Evolutionary conservation across 2,888 invertebrate genomes (phyloP), one percentile per base, ranked within the genome.

Genomic region (Lepidochrysops patricia): DNA sequence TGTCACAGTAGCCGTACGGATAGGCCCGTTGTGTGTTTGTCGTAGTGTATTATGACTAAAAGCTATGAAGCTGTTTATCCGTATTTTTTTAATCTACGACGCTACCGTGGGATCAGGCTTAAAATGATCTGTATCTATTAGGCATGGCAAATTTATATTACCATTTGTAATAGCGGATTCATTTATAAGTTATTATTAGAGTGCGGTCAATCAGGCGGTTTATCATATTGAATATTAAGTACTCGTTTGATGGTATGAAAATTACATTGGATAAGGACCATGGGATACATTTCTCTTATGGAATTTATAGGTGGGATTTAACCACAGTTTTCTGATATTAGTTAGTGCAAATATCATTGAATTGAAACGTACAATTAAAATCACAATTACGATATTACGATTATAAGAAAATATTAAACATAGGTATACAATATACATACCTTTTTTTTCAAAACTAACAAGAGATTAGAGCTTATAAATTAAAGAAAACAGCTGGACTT

Each of bases 161-260:
- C 13, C 54, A 27, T 54, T 19, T 15, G 19, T 32, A 54, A 54
- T 54, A 13, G 27, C 29, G 12, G 54, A 54, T 54, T 54, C 29
- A 54, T 32, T 54, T 54, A 54, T 15, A 15, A 9, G 54, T 19
- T 7, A 54, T 54, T 54, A 54, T 54, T 54, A 26, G 9, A 15
- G 32, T 19, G 52, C 29, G 54, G 19, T 29, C 27, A 13, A 13
- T 1, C 19, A 15, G 29, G 12, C 4, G n/a, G 25, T 50, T 54
- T 54, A 54, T 54, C 54, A 32, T 54, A 19, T 29, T 54, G 54
- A 54, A 54, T 54, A 54, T 54, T 54, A 54, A 54, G 32, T 54
- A 32, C 32, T 19, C 19, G 54, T 32, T 54, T 54, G 48, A 54
- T 3, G 15, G 15, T 26, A 26, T 25, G 26, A 50, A 29, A 15